Percentiles rank a stretch among this genome's conserved stretches.
Evolutionary conservation across 2,797 vertebrate genomes (phyloP).

Genomic region (Spinus olivaceus): DNA sequence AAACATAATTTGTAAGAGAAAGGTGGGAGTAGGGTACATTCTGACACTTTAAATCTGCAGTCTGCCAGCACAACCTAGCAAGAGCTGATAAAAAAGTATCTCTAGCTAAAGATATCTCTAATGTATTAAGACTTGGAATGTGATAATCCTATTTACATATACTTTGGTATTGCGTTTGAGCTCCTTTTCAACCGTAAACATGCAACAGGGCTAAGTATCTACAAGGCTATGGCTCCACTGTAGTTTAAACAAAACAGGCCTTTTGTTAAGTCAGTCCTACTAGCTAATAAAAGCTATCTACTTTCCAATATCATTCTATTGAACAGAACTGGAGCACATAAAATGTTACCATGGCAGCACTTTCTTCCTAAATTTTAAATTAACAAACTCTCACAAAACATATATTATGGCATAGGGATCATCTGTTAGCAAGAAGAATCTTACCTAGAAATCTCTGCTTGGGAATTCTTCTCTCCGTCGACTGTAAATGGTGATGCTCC

Average conservation of each 20-base stretch:
- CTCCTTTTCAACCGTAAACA: not conserved
- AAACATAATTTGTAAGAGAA: not conserved
- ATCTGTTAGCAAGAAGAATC: not conserved
- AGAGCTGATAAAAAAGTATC: not conserved
- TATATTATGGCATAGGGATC: not conserved
- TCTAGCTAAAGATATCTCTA: not conserved
- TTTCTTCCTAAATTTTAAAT: not conserved
- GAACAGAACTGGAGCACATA: not conserved
- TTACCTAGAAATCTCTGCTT: conserved; percentile 97
- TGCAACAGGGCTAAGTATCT: not conserved
- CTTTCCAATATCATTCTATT: not conserved
- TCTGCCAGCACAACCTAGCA: not conserved
- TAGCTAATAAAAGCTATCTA: not conserved
- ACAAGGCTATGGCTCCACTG: not conserved
- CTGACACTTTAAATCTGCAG: not conserved
- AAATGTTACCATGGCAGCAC: not conserved
- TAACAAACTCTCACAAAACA: not conserved
- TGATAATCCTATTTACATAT: not conserved
- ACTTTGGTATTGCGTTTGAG: not conserved
- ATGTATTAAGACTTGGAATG: not conserved
- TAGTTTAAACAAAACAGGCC: not conserved
- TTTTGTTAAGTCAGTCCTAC: not conserved
- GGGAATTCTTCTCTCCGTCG: conserved; percentile 95
- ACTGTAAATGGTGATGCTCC: conserved; percentile 98
- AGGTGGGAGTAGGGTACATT: not conserved